Conservation (phyloP, 2,888 invertebrate species). For the Deilephila elpenor region DNA sequence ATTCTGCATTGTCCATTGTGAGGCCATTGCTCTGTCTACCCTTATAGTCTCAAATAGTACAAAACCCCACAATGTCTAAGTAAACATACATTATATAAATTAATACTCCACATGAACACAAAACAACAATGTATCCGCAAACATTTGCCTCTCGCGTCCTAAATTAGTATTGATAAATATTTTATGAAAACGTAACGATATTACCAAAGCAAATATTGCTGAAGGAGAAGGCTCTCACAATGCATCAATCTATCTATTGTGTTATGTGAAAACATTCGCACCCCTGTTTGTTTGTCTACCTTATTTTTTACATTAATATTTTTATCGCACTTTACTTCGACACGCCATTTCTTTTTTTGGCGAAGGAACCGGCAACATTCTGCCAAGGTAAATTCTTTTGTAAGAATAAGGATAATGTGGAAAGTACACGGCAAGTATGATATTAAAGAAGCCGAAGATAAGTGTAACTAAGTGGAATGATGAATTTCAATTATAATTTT, state of each 20-base stretch:
- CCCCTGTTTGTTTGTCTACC: conserved; percentile 11
- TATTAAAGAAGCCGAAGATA: not conserved
- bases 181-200: conserved; percentile 29
- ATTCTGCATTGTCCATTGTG: too few species aligned
- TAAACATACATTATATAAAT: too few species aligned
- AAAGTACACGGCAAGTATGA: not conserved
- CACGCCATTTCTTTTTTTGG: not conserved
- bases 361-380: not conserved
- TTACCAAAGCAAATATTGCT: conserved; percentile 30
- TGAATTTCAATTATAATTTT: too few species aligned
- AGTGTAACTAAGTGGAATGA: too few species aligned
- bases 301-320: conserved; percentile 19
- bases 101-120: not conserved
- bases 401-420: not conserved
- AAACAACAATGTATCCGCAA: not conserved
- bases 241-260: conserved; percentile 14
- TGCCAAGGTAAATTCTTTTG: not conserved
- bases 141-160: not conserved
- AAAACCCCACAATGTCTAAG: too few species aligned
- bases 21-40: too few species aligned
- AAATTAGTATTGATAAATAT: conserved; percentile 29
- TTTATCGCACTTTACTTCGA: conserved; percentile 5
- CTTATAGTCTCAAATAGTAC: too few species aligned
- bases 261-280: conserved; percentile 20
- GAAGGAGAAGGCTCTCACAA: conserved; percentile 16